phyloP scores from a whole-genome alignment of 2,888 invertebrate species.

The Hydrotaea cyrtoneurina region DNA sequence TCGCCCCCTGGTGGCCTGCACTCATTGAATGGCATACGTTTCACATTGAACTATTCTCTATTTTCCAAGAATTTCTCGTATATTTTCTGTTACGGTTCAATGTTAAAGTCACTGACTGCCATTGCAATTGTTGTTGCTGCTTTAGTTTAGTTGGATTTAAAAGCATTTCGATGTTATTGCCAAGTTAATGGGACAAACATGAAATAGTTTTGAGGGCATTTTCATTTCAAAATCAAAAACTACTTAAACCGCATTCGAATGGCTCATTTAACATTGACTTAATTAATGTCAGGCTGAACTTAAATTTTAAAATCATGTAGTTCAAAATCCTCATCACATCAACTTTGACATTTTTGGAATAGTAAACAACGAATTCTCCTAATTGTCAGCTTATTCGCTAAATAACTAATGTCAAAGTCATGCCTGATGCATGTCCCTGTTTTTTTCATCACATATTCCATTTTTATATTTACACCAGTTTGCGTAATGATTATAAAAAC shows the following conservation, averaged over 20 bases:
- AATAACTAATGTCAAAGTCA: too few species aligned
- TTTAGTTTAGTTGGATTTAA: background rate
- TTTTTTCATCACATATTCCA: background rate
- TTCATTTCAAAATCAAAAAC: background rate
- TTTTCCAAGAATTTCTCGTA: background rate
- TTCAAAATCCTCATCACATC: too few species aligned
- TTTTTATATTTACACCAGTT: background rate
- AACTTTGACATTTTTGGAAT: too few species aligned
- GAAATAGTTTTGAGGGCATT: background rate
- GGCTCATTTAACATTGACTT: background rate
- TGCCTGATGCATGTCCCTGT: background rate
- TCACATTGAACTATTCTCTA: background rate
- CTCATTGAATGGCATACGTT: background rate
- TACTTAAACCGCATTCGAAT: background rate
- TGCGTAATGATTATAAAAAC: background rate
- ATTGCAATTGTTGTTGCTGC: background rate
- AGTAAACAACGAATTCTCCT: too few species aligned
- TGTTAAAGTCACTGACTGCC: background rate
- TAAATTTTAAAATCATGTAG: too few species aligned
- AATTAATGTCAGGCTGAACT: background rate
- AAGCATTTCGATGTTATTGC: conserved; percentile 14
- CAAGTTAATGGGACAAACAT: too few species aligned
- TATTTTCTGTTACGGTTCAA: background rate
- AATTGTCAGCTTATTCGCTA: too few species aligned
- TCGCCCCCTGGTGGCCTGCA: background rate